Evolutionary conservation across 2,888 invertebrate species (phyloP), one percentile per base, ranked within the genome.

Genomic region (Drosophila antonietae): DNA sequence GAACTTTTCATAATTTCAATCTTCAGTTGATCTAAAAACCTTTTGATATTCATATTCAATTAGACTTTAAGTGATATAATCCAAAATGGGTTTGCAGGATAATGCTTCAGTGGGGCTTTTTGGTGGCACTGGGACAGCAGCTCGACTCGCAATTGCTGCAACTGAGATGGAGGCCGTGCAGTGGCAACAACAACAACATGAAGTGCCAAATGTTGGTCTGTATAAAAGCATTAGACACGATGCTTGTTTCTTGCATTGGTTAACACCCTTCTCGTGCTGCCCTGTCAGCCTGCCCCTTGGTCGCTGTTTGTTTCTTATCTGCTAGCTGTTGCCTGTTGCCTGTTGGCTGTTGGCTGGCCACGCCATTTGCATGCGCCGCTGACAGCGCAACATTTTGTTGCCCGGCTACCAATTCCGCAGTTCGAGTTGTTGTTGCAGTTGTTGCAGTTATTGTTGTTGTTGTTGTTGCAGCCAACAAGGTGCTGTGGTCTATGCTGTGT

Each of bases 321-420:
- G 35, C 53, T 39, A 15, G 70, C 39, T n/a, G 39, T 39, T 39
- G 70, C 60, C 69, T 85, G 65, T 20, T 44, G 44, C 12, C 43
- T 20, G 85, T 23, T 46, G 20, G 3, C 46, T 46, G 46, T 57
- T 75, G 67, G 61, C 70, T 85, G 65, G 83, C 88, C 86, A 83
- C 86, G 81, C 88, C 84, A 84, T 84, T 84, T 84, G 84, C 84
- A 84, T 84, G 86, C 81, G 79, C 75, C 60, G 84, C 84, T 84
- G 87, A 88, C 84, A 84, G 83, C 81, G 84, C 88, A 84, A 84
- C 88, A 84, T 84, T 84, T 84, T 86, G 84, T 86, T 87, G 87
- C 81, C 61, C 56, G 69, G 88, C 88, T 84, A 84, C 84, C 84
- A 84, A 84, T 79, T 84, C 89, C 88, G 88, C 83, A 83, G 74